These are phyloP conservation scores for Amiota minor DNA, from an alignment of 2,888 invertebrate genomes.

Conservation along the genomic window DNA sequence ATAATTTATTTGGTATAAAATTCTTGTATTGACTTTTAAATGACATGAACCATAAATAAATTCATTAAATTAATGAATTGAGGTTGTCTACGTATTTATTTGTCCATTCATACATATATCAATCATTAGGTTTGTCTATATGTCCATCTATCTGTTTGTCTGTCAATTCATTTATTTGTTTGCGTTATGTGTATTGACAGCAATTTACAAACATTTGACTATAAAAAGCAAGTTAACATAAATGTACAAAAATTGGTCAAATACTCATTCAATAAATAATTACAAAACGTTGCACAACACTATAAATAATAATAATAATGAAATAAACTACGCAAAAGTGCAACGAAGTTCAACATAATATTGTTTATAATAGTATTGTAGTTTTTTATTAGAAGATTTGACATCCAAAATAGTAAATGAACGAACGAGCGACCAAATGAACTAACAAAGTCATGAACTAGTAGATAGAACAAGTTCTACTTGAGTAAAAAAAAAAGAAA, in stretches of 20 bases:
- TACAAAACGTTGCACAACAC: background rate
- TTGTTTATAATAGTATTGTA: background rate
- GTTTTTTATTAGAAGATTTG: background rate
- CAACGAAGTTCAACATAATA: slow-evolving; percentile 1
- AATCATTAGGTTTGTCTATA: too few species aligned
- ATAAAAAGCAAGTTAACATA: background rate
- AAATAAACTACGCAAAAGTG: background rate
- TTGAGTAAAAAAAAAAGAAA: background rate
- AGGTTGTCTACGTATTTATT: background rate
- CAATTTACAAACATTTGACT: background rate
- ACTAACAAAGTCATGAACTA: background rate
- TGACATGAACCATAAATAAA: slow-evolving; percentile 11
- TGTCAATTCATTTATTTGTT: too few species aligned
- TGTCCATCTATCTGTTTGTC: too few species aligned
- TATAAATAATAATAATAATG: too few species aligned
- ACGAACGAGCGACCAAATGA: background rate
- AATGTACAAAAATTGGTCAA: background rate
- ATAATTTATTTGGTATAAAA: too few species aligned
- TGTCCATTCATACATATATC: too few species aligned
- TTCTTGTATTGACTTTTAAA: background rate
- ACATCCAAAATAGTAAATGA: background rate
- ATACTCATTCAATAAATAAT: slow-evolving; percentile 6
- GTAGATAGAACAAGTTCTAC: slow-evolving; percentile 18
- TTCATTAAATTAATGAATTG: background rate
- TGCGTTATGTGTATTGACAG: too few species aligned